These are phyloP conservation scores for Agriopis marginaria DNA, from an alignment of 2,888 invertebrate genomes.

Conservation along the genomic window DNA sequence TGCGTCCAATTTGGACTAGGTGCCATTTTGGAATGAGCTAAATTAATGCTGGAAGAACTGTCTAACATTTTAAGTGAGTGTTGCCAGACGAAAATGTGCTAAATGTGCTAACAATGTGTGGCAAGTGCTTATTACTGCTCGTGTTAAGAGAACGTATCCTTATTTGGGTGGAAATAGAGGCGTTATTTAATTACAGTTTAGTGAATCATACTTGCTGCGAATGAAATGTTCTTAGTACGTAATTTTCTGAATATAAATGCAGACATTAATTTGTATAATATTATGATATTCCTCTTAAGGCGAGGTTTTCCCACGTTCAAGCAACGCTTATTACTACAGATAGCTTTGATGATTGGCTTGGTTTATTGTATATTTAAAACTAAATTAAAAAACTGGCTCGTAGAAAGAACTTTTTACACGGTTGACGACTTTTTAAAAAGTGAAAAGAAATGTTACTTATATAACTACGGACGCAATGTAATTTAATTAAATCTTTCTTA, in stretches of 20 bases:
- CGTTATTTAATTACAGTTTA: not conserved
- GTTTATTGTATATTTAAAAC: no score
- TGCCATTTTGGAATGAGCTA: slow-evolving; percentile 46
- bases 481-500: no score
- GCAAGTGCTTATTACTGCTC: slow-evolving; percentile 7
- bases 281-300: not conserved
- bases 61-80: slow-evolving; percentile 33
- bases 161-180: slow-evolving; percentile 7
- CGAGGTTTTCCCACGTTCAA: no score
- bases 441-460: no score
- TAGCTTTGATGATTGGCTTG: no score
- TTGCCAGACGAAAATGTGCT: slow-evolving; percentile 28
- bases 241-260: not conserved
- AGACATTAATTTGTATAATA: not conserved
- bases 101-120: slow-evolving; percentile 27
- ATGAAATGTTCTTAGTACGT: not conserved
- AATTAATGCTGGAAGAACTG: slow-evolving; percentile 44
- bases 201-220: not conserved
- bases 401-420: no score
- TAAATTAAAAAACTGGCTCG: no score
- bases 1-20: slow-evolving; percentile 46
- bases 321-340: no score
- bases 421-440: no score
- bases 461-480: no score
- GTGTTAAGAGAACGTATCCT: slow-evolving; percentile 1